Base-by-base conservation (phyloP, 1,140 invertebrate species). In the Chelonus insularis region DNA sequence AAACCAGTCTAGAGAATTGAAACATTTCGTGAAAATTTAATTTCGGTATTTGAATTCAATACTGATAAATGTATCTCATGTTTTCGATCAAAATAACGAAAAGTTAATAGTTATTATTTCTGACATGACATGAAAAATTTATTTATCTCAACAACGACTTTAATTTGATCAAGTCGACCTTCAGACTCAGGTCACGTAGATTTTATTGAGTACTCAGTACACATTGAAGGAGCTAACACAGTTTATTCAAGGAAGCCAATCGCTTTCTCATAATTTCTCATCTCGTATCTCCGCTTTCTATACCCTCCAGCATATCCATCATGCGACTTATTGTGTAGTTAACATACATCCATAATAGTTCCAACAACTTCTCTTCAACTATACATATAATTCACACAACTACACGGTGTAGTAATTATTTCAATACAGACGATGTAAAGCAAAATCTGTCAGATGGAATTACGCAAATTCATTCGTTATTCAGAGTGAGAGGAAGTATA, bases 191-290 rank as follows among this genome's bases (percentile, higher is more conserved):
- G 36, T 14, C 36, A 14, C 36, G 12, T 14, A 4, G 36, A 39
- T 39, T 39, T 9, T 39, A 39, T 39, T 29, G 25, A 29, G 7
- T 14, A 39, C 36, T 14, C 36, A 11, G 11, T 21, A 23, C 11
- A 21, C 9, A 21, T 23, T n/a, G 4, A 48, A n/a, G 8, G 18
- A 48, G 7, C 9, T 51, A 34, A 51, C 14, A 51, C 12, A 32
- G 48, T 36, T 55, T 55, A 55, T 55, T 14, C 52, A 70, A 67
- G 62, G 59, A 65, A 63, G 60, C 48, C 57, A 69, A 70, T 70
- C 67, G 61, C 68, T 70, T 70, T 69, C 68, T 69, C 68, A 65
- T 69, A 67, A 70, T 69, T 61, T 68, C 61, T 55, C 52, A 8
- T 43, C 52, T 55, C 36, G 51, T 55, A 39, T 56, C 23, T 21